phyloP scores from a whole-genome alignment of 2,797 vertebrate genomes.

The Pogoniulus pusillus region DNA sequence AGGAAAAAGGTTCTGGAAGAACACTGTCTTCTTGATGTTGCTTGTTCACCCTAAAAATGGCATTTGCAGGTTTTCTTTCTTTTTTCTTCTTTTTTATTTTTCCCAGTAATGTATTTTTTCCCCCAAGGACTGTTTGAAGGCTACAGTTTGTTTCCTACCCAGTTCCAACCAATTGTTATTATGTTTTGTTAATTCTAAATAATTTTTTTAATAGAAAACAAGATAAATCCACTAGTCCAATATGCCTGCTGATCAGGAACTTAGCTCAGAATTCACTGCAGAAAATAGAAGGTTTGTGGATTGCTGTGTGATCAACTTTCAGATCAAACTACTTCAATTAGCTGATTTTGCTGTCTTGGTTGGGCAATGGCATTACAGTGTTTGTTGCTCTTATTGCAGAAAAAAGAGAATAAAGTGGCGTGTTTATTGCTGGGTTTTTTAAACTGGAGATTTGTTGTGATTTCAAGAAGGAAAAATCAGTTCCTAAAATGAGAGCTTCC shows the following conservation, averaged over 20 bases:
- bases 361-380: not conserved
- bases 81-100: not conserved
- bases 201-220: not conserved
- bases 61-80: not conserved
- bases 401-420: not conserved
- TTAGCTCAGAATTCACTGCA: not conserved
- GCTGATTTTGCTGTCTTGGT: not conserved
- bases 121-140: not conserved
- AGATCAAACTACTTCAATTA: not conserved
- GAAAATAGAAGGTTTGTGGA: not conserved
- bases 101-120: not conserved
- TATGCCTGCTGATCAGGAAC: not conserved
- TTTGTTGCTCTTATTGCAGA: not conserved
- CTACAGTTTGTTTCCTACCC: not conserved
- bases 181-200: not conserved
- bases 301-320: not conserved
- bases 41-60: not conserved
- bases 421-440: not conserved
- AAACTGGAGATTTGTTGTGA: not conserved
- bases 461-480: conserved; percentile 17
- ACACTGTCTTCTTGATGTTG: not conserved
- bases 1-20: not conserved
- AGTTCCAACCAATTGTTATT: not conserved
- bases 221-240: not conserved
- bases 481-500: not conserved